Evolutionary conservation across 2,113 vertebrate genomes (phyloP).

Genomic region (Todiramphus chloris): DNA sequence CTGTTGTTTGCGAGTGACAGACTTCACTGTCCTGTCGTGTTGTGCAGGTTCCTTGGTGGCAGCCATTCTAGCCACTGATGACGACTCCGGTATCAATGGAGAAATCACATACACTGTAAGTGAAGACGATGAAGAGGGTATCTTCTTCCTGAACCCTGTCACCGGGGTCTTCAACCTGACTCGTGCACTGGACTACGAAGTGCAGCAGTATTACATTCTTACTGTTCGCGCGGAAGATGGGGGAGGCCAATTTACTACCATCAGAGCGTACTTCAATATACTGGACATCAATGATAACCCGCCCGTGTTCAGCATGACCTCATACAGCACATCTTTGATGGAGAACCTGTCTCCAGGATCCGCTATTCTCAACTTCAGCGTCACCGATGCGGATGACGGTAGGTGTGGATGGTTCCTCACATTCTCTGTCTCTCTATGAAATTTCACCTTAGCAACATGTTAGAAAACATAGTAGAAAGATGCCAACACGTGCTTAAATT

Average conservation of each 20-base stretch:
- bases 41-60: conserved; percentile 91
- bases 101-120: conserved; percentile 93
- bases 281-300: conserved; percentile 92
- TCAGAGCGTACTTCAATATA: conserved; percentile 94
- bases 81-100: conserved; percentile 89
- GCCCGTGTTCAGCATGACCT: conserved; percentile 80
- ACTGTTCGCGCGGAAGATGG: conserved; percentile 86
- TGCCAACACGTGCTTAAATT: background rate
- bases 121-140: conserved; percentile 89
- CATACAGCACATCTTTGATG: conserved; percentile 86
- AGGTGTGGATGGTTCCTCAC: background rate
- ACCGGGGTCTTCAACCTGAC: conserved; percentile 97
- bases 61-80: conserved; percentile 91
- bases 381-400: conserved; percentile 90
- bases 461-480: too few relatives aligned
- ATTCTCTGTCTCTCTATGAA: background rate
- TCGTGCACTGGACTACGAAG: conserved; percentile 86
- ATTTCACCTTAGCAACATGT: background rate
- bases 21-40: background rate
- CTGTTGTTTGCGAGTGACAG: background rate
- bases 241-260: conserved; percentile 82
- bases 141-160: conserved; percentile 91
- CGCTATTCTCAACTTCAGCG: conserved; percentile 81
- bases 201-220: conserved; percentile 89
- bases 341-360: conserved; percentile 86